phyloP scores from a whole-genome alignment of 2,797 vertebrate species.

The Myotis vivesi region DNA sequence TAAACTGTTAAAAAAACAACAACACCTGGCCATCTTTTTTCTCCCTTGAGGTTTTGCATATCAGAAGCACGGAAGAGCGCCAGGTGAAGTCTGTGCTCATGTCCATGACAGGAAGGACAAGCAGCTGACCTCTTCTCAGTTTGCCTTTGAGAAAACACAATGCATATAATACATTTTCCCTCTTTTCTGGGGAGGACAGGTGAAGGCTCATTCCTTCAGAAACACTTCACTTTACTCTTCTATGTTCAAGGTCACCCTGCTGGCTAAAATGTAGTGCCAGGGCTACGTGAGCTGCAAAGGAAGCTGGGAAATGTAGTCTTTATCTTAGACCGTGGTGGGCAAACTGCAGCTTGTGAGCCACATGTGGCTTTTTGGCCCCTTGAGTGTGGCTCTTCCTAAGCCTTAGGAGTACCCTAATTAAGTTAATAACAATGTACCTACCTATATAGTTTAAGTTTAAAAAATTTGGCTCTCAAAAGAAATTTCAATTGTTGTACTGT shows the following conservation, averaged over 20 bases:
- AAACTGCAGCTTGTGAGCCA: too few species aligned
- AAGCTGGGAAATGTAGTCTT: neutral
- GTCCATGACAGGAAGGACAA: neutral
- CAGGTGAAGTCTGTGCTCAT: accelerated
- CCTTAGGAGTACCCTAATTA: too few species aligned
- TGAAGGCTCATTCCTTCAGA: neutral
- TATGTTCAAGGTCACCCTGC: too few species aligned
- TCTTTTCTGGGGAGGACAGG: neutral
- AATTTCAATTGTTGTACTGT: too few species aligned
- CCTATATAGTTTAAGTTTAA: too few species aligned
- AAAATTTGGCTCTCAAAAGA: too few species aligned
- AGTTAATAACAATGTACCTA: too few species aligned
- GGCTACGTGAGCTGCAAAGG: neutral
- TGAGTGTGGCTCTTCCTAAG: too few species aligned
- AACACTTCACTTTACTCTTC: neutral
- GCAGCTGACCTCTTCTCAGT: neutral
- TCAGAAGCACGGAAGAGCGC: neutral
- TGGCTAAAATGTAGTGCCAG: too few species aligned
- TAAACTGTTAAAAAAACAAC: neutral
- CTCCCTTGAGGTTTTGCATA: neutral
- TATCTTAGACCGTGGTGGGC: too few species aligned
- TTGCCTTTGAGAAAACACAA: neutral
- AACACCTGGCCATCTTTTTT: neutral
- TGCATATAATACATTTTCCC: neutral
- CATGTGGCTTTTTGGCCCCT: too few species aligned